A percentile compares a stretch with the other conserved stretches of the same genome.
Evolutionary conservation across 2,113 vertebrate species (phyloP).

Genomic region (Danio rerio): DNA sequence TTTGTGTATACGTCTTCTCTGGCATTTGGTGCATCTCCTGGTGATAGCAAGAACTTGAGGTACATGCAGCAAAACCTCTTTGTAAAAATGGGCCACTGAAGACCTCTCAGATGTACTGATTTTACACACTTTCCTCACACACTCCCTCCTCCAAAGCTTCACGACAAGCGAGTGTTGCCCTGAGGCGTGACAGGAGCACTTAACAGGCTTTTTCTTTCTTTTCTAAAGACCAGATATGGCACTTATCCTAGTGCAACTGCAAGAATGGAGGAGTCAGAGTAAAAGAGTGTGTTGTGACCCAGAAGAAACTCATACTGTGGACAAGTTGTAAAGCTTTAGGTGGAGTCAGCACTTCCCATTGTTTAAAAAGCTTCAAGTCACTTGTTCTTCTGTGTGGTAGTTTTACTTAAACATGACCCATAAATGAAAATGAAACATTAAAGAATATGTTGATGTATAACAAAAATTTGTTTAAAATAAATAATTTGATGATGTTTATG

Average conservation of each 20-base stretch:
- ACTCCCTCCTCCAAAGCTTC: constrained; percentile 24
- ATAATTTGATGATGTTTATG: background rate
- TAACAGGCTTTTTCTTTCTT: constrained; percentile 47
- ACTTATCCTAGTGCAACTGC: constrained; percentile 26
- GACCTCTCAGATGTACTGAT: constrained; percentile 19
- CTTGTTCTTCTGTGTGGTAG: background rate
- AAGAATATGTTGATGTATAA: background rate
- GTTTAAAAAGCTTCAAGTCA: background rate
- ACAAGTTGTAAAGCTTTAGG: constrained; percentile 24
- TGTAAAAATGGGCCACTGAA: constrained; percentile 7
- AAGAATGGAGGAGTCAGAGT: constrained; percentile 20
- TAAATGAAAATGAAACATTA: background rate
- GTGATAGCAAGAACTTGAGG: background rate
- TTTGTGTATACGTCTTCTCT: no score
- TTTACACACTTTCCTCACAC: constrained; percentile 6
- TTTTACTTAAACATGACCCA: background rate
- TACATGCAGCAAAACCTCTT: background rate
- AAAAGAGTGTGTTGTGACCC: constrained; percentile 15
- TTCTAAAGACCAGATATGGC: constrained; percentile 39
- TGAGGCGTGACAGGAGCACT: constrained; percentile 24
- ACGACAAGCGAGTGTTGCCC: constrained; percentile 21
- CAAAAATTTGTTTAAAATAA: background rate
- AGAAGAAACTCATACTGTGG: constrained; percentile 3
- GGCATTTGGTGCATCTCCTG: background rate
- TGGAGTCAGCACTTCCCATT: background rate